Evolutionary conservation across 2,113 vertebrate species (phyloP), one percentile per base, ranked within the genome.

Genomic region (Myrmecophaga tridactyla): DNA sequence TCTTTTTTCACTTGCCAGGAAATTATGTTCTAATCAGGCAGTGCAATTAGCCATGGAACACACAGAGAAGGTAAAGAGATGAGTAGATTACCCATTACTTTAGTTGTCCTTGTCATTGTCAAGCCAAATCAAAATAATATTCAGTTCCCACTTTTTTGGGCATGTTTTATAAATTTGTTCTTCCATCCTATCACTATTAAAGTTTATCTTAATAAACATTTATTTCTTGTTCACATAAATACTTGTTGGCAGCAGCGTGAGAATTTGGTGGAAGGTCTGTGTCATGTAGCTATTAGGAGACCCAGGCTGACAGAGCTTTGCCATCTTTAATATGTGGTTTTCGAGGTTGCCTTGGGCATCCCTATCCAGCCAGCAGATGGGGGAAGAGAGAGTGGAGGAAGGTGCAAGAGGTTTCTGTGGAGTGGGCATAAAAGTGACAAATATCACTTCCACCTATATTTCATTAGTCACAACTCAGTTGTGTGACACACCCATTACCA

Each of bases 161-260:
- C 86, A 29, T 89, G 23, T 69, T 86, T 86, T 94, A 17, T 86
- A 12, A n/a, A 60, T 85, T 92, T 92, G 60, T 82, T 63, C 23
- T 92, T 80, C 25, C 36, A 53, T 7, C 1, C 25, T 25, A 90
- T 65, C 53, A 67, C 46, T 73, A 56, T 72, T 65, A 83, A 87
- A 90, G 14, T 39, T 60, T 77, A 62, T 84, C 56, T 7, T 72
- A 94, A 82, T 72, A 82, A 63, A 86, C 29, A 13, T 92, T 63
- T 69, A 75, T 69, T 91, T 90, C 25, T 25, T 73, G 7, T 75
- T 75, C 43, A 73, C 72, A 75, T 46, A 29, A 48, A 46, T 25
- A 46, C 72, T 36, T 92, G 4, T 94, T 75, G 34, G 72, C 65
- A 92, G 23, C 58, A 72, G 27, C 2, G 6, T 67, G 27, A 17